Conservation (phyloP, 1,140 invertebrate species). For the Xylocopa sonorina region DNA sequence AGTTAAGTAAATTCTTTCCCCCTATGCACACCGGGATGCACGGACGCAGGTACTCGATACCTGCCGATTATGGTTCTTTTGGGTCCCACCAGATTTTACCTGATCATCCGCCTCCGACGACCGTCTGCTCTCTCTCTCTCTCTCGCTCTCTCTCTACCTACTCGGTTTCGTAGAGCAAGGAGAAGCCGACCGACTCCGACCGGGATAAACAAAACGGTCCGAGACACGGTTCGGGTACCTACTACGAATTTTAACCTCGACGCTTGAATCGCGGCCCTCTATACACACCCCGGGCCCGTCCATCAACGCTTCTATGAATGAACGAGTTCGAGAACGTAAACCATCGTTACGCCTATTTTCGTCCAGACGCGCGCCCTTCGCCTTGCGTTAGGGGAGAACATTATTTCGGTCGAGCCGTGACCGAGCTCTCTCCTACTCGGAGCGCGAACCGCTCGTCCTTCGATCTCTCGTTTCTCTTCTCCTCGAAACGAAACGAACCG, state of each 20-base stretch:
- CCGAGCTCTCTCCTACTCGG: neutral
- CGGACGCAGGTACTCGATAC: too few relatives aligned
- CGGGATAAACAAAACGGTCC: neutral
- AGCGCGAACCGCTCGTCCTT: neutral
- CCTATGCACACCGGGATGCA: too few relatives aligned
- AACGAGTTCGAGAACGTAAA: constrained; percentile 50
- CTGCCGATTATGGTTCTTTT: too few relatives aligned
- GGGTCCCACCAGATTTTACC: constrained; percentile 44
- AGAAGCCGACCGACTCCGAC: neutral
- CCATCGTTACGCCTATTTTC: constrained; percentile 61
- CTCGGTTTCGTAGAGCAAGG: neutral
- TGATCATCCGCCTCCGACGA: constrained; percentile 43
- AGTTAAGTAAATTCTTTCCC: too few relatives aligned
- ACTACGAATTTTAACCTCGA: constrained; percentile 25
- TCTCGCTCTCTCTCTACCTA: constrained; percentile 10
- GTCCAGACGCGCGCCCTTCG: constrained; percentile 61
- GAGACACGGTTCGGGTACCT: neutral
- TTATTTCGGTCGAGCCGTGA: constrained; percentile 67
- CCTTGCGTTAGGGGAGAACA: constrained; percentile 65
- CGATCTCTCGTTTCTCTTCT: neutral
- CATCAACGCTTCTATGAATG: constrained; percentile 62
- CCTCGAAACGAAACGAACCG: neutral
- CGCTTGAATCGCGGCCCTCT: too few relatives aligned
- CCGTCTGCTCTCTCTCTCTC: constrained; percentile 27
- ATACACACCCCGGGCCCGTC: too few relatives aligned